A percentile compares a stretch with the other conserved stretches of the same genome.
Conservation (phyloP, 1,140 invertebrate genomes). For the Coptotermes formosanus region DNA sequence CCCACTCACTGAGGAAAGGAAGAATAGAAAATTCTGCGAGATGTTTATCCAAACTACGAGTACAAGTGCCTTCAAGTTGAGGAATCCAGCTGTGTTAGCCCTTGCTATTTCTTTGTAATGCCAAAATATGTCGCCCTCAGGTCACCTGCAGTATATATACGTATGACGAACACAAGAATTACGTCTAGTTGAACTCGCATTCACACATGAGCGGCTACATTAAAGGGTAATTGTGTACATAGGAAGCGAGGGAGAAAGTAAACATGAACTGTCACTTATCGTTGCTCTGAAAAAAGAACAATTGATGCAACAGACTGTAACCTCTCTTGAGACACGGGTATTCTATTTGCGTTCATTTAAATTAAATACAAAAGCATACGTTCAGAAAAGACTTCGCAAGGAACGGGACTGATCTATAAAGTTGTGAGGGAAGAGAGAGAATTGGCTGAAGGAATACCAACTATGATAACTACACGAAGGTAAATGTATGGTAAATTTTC, state of each 20-base stretch:
- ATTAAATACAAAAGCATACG: no score
- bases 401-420: no score
- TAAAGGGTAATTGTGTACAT: not conserved
- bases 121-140: not conserved
- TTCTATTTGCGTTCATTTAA: no score
- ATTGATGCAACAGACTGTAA: no score
- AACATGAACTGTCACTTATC: not conserved
- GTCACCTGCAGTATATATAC: not conserved
- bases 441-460: no score
- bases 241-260: not conserved
- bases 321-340: no score
- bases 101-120: not conserved
- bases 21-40: not conserved
- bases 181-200: not conserved
- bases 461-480: no score
- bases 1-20: not conserved
- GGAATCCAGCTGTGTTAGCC: not conserved
- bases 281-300: no score
- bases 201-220: constrained; percentile 4
- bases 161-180: not conserved
- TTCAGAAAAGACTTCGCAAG: no score
- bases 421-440: no score
- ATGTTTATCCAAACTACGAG: not conserved
- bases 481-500: no score
- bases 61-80: not conserved